These are phyloP conservation scores for Drosophila setosimentum DNA, from an alignment of 2,888 invertebrate genomes.

Conservation along the genomic window DNA sequence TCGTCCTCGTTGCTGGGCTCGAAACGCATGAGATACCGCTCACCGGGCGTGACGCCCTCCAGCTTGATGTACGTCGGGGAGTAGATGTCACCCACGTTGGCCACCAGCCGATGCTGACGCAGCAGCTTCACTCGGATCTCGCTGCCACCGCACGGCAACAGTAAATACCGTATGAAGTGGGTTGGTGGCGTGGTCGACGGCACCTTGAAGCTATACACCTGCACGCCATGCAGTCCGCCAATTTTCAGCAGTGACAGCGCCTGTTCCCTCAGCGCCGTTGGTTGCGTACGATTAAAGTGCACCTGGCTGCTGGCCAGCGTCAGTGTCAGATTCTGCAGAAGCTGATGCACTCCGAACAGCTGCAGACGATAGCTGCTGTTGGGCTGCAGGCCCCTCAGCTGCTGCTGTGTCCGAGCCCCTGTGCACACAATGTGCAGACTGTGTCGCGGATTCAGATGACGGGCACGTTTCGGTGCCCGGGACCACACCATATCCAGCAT, in stretches of 20 bases:
- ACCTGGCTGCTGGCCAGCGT: constrained; percentile 78
- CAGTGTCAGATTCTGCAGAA: constrained; percentile 83
- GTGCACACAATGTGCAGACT: constrained; percentile 82
- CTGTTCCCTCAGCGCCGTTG: constrained; percentile 85
- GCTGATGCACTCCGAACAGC: constrained; percentile 84
- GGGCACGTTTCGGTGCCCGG: constrained; percentile 75
- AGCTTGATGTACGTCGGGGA: constrained; percentile 86
- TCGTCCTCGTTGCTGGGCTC: constrained; percentile 86
- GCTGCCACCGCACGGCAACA: constrained; percentile 87
- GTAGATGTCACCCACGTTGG: constrained; percentile 84
- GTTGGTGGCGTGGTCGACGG: constrained; percentile 45
- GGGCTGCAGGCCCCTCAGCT: constrained; percentile 79
- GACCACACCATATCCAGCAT: constrained; percentile 80
- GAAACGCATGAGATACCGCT: constrained; percentile 86
- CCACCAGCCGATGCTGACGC: constrained; percentile 83
- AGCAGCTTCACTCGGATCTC: constrained; percentile 86
- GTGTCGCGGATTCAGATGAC: constrained; percentile 74
- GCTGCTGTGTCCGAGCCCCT: constrained; percentile 83
- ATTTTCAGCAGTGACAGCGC: constrained; percentile 86
- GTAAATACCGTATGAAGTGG: constrained; percentile 83
- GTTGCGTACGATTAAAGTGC: constrained; percentile 84
- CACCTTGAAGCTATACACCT: constrained; percentile 87
- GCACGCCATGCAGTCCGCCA: constrained; percentile 86
- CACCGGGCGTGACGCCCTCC: constrained; percentile 80
- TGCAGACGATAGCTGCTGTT: constrained; percentile 84